Evolutionary conservation across 2,888 invertebrate genomes (phyloP).

Genomic region (Aleiodes alternator): DNA sequence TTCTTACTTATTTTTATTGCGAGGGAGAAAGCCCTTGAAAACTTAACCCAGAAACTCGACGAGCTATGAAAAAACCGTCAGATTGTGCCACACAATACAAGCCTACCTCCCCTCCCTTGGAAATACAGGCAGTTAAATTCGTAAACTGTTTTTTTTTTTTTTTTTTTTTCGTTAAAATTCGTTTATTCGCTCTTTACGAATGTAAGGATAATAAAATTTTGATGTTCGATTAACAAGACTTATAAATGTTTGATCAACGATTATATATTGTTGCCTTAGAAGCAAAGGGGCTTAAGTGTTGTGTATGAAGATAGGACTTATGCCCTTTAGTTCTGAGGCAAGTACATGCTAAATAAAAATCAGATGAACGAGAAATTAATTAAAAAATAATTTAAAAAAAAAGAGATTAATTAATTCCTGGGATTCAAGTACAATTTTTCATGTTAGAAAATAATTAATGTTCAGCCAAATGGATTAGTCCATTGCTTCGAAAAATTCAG

Average conservation of each 20-base stretch:
- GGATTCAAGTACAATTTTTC: background rate
- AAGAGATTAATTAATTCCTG: background rate
- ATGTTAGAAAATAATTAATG: background rate
- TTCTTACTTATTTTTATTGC: too few relatives aligned
- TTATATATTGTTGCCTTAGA: too few relatives aligned
- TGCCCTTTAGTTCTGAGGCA: too few relatives aligned
- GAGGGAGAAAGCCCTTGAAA: conserved; percentile 22
- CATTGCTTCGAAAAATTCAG: too few relatives aligned
- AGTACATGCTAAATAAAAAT: background rate
- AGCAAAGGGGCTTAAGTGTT: too few relatives aligned
- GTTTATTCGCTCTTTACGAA: background rate
- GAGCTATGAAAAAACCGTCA: background rate
- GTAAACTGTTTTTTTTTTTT: background rate
- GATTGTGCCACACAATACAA: background rate
- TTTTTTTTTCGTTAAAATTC: background rate
- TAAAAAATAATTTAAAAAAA: too few relatives aligned
- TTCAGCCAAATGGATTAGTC: too few relatives aligned
- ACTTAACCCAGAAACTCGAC: conserved; percentile 10
- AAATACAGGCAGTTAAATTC: background rate
- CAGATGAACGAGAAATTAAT: background rate
- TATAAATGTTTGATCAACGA: too few relatives aligned
- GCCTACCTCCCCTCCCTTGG: background rate
- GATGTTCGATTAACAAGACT: background rate
- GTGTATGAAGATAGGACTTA: too few relatives aligned
- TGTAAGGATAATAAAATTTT: background rate